Evolutionary conservation across 2,797 vertebrate genomes (phyloP).

Genomic region (Melanotaenia pygmaea): DNA sequence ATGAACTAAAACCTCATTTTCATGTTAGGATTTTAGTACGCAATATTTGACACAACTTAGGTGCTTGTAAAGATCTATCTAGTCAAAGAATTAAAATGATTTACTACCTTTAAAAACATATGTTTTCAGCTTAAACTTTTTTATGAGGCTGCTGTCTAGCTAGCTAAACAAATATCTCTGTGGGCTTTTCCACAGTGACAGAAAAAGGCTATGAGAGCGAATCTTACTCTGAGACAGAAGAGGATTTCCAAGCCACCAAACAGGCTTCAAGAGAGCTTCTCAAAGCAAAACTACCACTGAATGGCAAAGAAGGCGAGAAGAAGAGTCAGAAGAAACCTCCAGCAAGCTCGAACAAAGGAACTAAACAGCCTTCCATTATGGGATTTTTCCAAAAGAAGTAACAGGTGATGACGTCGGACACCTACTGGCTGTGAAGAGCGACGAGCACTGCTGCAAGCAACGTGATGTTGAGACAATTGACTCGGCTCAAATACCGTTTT

Average conservation of each 20-base stretch:
- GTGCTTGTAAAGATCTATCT: neutral
- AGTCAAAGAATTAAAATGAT: neutral
- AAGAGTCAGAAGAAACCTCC: slow-evolving; percentile 84
- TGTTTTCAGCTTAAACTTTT: neutral
- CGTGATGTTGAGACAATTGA: neutral
- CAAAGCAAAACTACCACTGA: slow-evolving; percentile 43
- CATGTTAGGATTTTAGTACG: too few relatives aligned
- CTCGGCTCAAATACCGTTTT: neutral
- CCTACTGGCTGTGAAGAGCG: neutral
- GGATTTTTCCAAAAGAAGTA: slow-evolving; percentile 96
- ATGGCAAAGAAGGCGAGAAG: slow-evolving; percentile 83
- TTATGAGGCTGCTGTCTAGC: neutral
- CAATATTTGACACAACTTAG: neutral
- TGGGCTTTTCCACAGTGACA: slow-evolving; percentile 83
- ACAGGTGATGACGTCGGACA: slow-evolving; percentile 28
- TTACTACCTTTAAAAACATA: neutral
- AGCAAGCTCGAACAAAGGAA: slow-evolving; percentile 76
- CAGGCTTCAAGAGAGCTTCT: slow-evolving; percentile 43
- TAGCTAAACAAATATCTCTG: too few relatives aligned
- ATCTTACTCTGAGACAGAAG: slow-evolving; percentile 92
- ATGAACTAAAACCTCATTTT: neutral
- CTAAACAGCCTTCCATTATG: slow-evolving; percentile 92
- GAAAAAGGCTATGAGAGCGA: slow-evolving; percentile 93
- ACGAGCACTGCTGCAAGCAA: slow-evolving; percentile 16
- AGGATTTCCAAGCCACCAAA: slow-evolving; percentile 74